Conservation (phyloP, 1,140 invertebrate species). For the Cydia pomonella region DNA sequence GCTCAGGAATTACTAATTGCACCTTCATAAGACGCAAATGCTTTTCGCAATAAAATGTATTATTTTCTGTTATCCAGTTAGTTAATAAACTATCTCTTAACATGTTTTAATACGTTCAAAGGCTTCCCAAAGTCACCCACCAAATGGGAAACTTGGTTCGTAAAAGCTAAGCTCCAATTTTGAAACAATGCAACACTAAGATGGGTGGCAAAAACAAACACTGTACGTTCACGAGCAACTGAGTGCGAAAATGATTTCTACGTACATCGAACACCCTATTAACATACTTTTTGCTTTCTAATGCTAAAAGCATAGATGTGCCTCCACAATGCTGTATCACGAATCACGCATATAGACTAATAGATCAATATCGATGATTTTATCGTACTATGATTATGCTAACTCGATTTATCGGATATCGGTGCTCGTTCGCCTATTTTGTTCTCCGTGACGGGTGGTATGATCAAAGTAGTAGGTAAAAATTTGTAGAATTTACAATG, state of each 20-base stretch:
- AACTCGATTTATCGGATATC: slow-evolving; percentile 28
- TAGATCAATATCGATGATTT: slow-evolving; percentile 30
- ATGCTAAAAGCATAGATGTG: slow-evolving; percentile 24
- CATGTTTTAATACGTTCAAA: too few species aligned
- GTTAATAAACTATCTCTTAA: too few species aligned
- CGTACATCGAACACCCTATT: slow-evolving; percentile 58
- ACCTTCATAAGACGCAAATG: too few species aligned
- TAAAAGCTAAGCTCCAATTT: not conserved
- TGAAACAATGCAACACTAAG: not conserved
- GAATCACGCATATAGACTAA: slow-evolving; percentile 20
- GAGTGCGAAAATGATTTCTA: slow-evolving; percentile 68
- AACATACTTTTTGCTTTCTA: slow-evolving; percentile 51
- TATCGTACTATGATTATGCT: slow-evolving; percentile 26
- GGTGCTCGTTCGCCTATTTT: slow-evolving; percentile 7
- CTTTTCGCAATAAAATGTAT: too few species aligned
- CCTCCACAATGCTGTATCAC: slow-evolving; percentile 24
- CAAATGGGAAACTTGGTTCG: not conserved
- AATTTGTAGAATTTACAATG: not conserved
- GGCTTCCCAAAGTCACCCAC: too few species aligned
- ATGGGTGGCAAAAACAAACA: slow-evolving; percentile 43
- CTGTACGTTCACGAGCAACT: slow-evolving; percentile 59
- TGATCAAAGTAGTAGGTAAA: not conserved
- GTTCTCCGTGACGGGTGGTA: slow-evolving; percentile 8
- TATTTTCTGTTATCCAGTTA: too few species aligned
- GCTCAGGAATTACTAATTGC: not conserved